Evolutionary conservation across 2,113 vertebrate genomes (phyloP).

Genomic region (Protobothrops flavoviridis): DNA sequence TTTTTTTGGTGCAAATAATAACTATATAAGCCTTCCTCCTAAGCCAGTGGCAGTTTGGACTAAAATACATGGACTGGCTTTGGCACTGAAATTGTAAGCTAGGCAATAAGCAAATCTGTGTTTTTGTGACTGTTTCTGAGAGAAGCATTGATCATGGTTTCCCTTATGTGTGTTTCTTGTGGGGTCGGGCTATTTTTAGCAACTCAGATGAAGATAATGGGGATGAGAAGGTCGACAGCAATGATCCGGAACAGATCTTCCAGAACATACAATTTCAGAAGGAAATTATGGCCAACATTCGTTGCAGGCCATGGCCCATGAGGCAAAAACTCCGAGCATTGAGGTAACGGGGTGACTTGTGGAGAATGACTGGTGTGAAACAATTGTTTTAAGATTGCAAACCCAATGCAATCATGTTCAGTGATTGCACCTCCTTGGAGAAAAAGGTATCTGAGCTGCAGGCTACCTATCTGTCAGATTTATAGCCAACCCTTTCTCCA

Average conservation of each 20-base stretch:
- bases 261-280: constrained; percentile 98
- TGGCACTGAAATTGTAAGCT: background rate
- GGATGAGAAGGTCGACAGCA: constrained; percentile 81
- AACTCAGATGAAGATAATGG: constrained; percentile 81
- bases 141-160: constrained; percentile 25
- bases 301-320: constrained; percentile 92
- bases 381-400: background rate
- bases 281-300: constrained; percentile 91
- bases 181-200: constrained; percentile 62
- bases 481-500: background rate
- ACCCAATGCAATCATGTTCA: background rate
- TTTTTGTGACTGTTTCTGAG: background rate
- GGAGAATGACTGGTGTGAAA: background rate
- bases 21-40: background rate
- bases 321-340: constrained; percentile 88
- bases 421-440: background rate
- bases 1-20: background rate
- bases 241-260: constrained; percentile 92
- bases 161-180: background rate
- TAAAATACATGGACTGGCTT: background rate
- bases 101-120: background rate
- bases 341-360: constrained; percentile 71
- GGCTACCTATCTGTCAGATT: background rate
- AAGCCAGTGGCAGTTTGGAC: background rate
- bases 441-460: background rate